A percentile compares a stretch with the other conserved stretches of the same genome.
Conservation (phyloP, 2,797 vertebrate species). For the Sebastes iracundus region DNA sequence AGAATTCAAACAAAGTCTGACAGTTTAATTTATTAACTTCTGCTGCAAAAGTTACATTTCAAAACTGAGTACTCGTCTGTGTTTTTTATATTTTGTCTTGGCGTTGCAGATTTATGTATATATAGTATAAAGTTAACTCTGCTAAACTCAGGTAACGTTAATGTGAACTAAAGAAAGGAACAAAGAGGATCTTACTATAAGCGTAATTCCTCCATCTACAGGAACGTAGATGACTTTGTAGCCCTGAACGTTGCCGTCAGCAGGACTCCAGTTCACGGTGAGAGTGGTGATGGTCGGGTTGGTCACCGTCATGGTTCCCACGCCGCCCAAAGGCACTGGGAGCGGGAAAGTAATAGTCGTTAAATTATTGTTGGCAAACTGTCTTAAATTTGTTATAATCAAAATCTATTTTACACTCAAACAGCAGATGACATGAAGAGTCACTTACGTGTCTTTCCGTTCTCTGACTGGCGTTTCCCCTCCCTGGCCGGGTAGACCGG, state of each 20-base stretch:
- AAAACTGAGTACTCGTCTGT: rapidly evolving
- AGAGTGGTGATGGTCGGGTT: conserved; percentile 92
- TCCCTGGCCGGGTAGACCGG: conserved; percentile 90
- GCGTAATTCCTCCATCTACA: conserved; percentile 84
- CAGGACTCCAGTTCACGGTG: conserved; percentile 91
- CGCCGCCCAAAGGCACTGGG: conserved; percentile 91
- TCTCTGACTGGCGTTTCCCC: conserved; percentile 91
- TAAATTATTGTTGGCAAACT: not conserved
- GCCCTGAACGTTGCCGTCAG: conserved; percentile 94
- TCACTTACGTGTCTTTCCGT: conserved; percentile 91
- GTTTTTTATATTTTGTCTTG: too few species aligned
- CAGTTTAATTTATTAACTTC: not conserved
- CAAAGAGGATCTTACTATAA: conserved; percentile 64
- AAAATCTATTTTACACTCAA: not conserved
- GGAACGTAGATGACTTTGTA: conserved; percentile 93
- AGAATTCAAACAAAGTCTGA: not conserved
- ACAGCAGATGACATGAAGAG: not conserved
- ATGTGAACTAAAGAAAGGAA: not conserved
- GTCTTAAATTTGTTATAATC: too few species aligned
- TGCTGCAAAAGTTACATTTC: not conserved
- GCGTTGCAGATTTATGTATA: too few species aligned
- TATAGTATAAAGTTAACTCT: not conserved
- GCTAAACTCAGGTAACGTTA: not conserved
- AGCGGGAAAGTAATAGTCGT: rapidly evolving
- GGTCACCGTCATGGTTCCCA: conserved; percentile 87